phyloP scores from a whole-genome alignment of 2,888 invertebrate genomes.

The Caenorhabditis afra region DNA sequence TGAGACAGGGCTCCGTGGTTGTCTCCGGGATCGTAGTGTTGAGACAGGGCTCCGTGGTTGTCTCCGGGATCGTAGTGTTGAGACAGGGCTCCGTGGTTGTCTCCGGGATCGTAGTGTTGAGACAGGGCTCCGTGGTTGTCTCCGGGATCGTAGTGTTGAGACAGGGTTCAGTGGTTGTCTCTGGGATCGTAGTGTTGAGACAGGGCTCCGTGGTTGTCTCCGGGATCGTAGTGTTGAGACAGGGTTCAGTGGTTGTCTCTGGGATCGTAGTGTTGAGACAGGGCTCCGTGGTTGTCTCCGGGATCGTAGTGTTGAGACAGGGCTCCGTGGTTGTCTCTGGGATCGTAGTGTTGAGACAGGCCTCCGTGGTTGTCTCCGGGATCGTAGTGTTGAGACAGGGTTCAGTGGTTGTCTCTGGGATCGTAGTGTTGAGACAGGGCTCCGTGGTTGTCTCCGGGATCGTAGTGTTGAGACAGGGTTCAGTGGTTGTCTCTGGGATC shows the following conservation, averaged over 20 bases:
- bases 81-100: constrained; percentile 2
- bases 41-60: not conserved
- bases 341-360: not conserved
- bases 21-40: not conserved
- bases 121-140: not conserved
- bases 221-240: not conserved
- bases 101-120: not conserved
- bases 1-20: constrained; percentile 1
- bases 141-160: not conserved
- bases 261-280: not conserved
- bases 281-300: not conserved
- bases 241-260: not conserved
- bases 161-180: constrained; percentile 7
- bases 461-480: not conserved
- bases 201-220: constrained; percentile 1
- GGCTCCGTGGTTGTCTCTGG: not conserved
- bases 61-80: too few relatives aligned
- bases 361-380: not conserved
- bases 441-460: not conserved
- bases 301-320: not conserved
- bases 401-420: not conserved
- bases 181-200: constrained; percentile 1
- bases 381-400: not conserved
- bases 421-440: not conserved
- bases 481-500: not conserved